Conservation (phyloP, 1,140 invertebrate species). For the Papilio machaon region DNA sequence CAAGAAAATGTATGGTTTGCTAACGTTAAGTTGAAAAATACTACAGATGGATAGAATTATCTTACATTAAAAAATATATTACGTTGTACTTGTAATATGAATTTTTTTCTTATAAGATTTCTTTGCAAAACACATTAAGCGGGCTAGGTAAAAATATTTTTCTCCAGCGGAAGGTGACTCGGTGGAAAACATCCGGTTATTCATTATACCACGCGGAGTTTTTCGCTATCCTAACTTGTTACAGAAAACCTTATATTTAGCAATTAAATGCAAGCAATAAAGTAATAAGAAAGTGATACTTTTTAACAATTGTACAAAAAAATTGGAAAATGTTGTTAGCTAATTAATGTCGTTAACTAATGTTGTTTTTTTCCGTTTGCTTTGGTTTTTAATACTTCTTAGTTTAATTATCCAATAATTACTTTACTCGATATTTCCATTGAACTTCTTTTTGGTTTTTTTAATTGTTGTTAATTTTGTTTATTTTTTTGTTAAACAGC, state of each 20-base stretch:
- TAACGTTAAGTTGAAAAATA: neutral
- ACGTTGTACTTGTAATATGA: neutral
- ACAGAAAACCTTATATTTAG: neutral
- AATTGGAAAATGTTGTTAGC: neutral
- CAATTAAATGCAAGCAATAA: neutral
- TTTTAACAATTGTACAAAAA: neutral
- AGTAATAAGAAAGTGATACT: neutral
- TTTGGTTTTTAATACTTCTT: no score
- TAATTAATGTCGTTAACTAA: no score
- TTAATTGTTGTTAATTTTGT: no score
- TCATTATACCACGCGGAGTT: slow-evolving; percentile 1
- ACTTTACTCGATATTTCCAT: no score
- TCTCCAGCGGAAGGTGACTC: slow-evolving; percentile 38
- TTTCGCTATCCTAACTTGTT: slow-evolving; percentile 32
- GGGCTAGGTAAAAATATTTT: slow-evolving; percentile 41
- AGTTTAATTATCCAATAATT: no score
- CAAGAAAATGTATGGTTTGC: neutral
- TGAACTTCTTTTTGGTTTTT: no score
- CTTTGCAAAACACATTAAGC: slow-evolving; percentile 43
- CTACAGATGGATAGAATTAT: neutral
- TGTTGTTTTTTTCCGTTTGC: no score
- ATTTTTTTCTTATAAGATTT: slow-evolving; percentile 30
- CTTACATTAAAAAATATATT: no score
- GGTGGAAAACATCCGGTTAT: slow-evolving; percentile 42
- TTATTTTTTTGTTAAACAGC: no score